Base-by-base conservation (phyloP, 2,888 invertebrate species). In the Aspidiotus rigidus region DNA sequence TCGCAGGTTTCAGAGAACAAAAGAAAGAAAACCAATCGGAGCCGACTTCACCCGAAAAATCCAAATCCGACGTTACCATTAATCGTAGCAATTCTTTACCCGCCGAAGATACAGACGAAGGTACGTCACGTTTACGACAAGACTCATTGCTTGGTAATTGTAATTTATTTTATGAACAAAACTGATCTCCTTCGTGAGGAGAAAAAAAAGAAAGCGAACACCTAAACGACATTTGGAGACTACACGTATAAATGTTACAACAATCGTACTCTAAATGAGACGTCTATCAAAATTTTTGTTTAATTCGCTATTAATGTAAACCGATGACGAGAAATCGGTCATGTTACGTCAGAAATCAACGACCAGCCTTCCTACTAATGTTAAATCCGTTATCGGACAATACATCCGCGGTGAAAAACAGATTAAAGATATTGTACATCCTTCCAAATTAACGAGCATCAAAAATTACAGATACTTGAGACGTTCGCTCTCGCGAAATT, bases 41-140 rank as follows among this genome's bases (percentile, higher is more conserved):
- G 17, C 69, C 69, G 9, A 63, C 62, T 44, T 62, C 69, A 10
- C 69, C 69, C 3, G 69, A 69, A 17, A 69, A 69, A 63, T 62
- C 62, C 16, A 62, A 62, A 62, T 49, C 62, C 15, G 54, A 62
- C 7, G 28, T 49, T 9, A 15, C 16, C 11, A 44, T 57, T 13
- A 55, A 54, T 17, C 56, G 56, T 10, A 62, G 69, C 56, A 54
- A 42, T 57, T 69, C 69, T 17, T 56, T 69, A 8, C 69, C 69
- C 41, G 41, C 55, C 5, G 69, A 62, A 7, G 44, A 15, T 13
- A 41, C 40, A 28, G 69, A 69, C 17, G 28, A 57, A 11, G 69
- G 69, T 69, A 49, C 49, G n/a, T 49, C 49, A 11, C 28, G 57
- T 57, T 15, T 57, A 17, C 15, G 15, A 11, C 28, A 17, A 10